Conservation (phyloP, 2,797 vertebrate species). For the Coreius guichenoti region DNA sequence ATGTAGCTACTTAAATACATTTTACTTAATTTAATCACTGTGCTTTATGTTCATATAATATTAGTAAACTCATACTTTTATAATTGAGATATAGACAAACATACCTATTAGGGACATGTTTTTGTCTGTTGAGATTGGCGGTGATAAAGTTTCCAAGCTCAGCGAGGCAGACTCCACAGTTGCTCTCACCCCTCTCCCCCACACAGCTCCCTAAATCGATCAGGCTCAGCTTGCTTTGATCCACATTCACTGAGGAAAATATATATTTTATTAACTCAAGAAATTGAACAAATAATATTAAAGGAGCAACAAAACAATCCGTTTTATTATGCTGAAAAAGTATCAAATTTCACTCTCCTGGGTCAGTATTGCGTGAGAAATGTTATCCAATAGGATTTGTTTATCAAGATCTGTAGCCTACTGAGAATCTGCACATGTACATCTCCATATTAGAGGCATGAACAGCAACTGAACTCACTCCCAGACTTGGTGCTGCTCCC, state of each 20-base stretch:
- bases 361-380: background rate
- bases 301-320: background rate
- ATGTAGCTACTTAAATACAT: background rate
- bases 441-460: background rate
- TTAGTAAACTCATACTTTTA: background rate
- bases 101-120: conserved; percentile 91
- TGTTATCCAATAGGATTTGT: conserved; percentile 8
- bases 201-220: conserved; percentile 94
- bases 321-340: conserved; percentile 1
- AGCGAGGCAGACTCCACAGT: conserved; percentile 84
- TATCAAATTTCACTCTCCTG: background rate
- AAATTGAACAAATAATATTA: conserved; percentile 3
- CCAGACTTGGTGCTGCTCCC: conserved; percentile 91
- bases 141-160: conserved; percentile 92
- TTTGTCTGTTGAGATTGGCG: conserved; percentile 91
- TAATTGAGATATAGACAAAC: conserved; percentile 21
- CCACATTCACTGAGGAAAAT: conserved; percentile 83
- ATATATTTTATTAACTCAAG: conserved; percentile 25
- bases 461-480: conserved; percentile 66
- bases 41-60: background rate
- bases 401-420: background rate
- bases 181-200: conserved; percentile 81
- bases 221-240: conserved; percentile 91
- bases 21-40: background rate
- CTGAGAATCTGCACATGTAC: background rate